Conservation (phyloP, 1,140 invertebrate species). For the Lucilia sericata region DNA sequence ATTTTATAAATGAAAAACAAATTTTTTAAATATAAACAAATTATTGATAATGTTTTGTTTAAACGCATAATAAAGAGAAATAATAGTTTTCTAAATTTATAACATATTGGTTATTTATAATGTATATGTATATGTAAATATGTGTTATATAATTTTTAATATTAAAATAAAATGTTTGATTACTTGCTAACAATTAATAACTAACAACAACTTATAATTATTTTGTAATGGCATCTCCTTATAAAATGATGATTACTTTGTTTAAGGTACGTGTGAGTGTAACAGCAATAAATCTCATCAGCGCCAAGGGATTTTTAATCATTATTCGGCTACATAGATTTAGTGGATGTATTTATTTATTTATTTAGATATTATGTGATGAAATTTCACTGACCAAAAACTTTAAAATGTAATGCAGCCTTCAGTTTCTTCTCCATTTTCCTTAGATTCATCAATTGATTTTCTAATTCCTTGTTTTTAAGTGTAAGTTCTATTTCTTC, state of each 20-base stretch:
- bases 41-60: neutral
- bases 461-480: neutral
- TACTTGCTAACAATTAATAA: neutral
- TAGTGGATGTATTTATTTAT: no score
- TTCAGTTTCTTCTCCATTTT: slow-evolving; percentile 38
- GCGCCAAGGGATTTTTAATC: neutral
- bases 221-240: neutral
- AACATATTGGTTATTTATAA: neutral
- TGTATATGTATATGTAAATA: neutral
- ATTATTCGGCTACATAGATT: neutral
- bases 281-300: neutral
- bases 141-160: neutral
- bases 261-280: neutral
- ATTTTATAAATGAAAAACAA: slow-evolving; percentile 8
- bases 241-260: neutral
- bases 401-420: neutral
- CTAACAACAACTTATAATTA: slow-evolving; percentile 10
- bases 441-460: neutral
- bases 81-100: no score
- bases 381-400: neutral
- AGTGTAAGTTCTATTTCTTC: slow-evolving; percentile 13
- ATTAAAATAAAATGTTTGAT: neutral
- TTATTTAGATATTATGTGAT: no score
- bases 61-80: no score
- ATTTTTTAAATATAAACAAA: neutral